Evolutionary conservation across 2,797 vertebrate genomes (phyloP).

Genomic region (Bucorvus abyssinicus): DNA sequence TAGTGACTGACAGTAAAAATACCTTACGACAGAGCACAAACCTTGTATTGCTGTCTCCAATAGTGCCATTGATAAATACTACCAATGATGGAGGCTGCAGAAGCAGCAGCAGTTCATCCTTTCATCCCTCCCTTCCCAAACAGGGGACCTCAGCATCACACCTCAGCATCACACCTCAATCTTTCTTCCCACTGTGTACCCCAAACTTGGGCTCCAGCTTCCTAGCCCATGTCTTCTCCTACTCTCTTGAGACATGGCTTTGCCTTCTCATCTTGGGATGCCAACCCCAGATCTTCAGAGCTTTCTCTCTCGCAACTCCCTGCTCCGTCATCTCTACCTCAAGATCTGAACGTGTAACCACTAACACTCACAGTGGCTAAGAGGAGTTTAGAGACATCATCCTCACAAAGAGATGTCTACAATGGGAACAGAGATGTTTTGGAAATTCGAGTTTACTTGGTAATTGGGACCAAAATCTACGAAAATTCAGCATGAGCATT

Average conservation of each 20-base stretch:
- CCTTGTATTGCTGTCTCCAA: background rate
- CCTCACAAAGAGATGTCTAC: background rate
- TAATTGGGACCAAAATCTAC: background rate
- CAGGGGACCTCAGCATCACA: background rate
- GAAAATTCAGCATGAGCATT: background rate
- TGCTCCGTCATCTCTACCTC: background rate
- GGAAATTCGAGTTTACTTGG: background rate
- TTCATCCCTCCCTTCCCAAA: background rate
- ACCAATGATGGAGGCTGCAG: background rate
- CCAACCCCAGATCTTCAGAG: background rate
- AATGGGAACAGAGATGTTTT: background rate
- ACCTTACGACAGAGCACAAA: background rate
- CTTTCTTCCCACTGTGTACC: background rate
- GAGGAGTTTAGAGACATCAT: background rate
- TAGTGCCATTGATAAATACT: background rate
- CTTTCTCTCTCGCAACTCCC: background rate
- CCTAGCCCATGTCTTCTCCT: background rate
- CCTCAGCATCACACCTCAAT: background rate
- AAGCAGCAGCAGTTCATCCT: background rate
- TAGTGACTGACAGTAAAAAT: background rate
- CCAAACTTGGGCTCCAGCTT: background rate
- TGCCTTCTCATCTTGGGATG: background rate
- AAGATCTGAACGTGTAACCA: rapidly evolving
- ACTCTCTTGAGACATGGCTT: background rate
- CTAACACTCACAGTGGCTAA: background rate